Base-by-base conservation (phyloP, 2,113 vertebrate genomes). In the Oreochromis niloticus region DNA sequence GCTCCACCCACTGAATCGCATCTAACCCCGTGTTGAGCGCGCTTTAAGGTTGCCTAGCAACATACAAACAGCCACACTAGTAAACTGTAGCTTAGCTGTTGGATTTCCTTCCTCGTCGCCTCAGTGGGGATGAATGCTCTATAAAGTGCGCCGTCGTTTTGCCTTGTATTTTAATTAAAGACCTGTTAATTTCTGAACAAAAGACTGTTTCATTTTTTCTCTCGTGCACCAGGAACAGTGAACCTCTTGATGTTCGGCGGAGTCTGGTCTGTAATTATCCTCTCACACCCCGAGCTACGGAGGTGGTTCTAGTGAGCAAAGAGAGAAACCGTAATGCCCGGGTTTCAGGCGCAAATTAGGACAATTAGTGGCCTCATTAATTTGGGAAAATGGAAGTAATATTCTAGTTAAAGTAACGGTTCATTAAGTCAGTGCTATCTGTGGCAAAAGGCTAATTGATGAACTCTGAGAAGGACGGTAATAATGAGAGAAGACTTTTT, bases 281-380 rank as follows among this genome's bases (percentile, higher is more conserved):
- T 12, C 90, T 90, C 89, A 86, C 91, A 95, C 93, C 94, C 93
- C 73, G 6, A 95, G 95, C 93, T 75, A 90, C 90, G 91, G 94
- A 95, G 94, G 94, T 93, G 92, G 80, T 85, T 91, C 85, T 27
- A 22, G 68, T 61, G 91, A 87, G 89, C 91, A 84, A 39, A 88
- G 85, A 81, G 81, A 89, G 85, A 83, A 87, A 85, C 92, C 89
- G 73, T 91, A 95, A 95, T 94, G 92, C 80, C 83, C 73, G 89
- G 92, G 89, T 91, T 94, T 91, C 87, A 93, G 32, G 83, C 87
- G 66, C 94, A 95, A 96, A 96, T 96, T 92, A 95, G 93, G 83
- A 84, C 94, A 94, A 96, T 96, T 96, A 95, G 90, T 52, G 56
- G 94, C 91, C 93, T 96, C 95, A 95, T 96, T 95, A 95, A 95